Conservation (phyloP, 2,888 invertebrate species). For the Ormyrus rosae region DNA sequence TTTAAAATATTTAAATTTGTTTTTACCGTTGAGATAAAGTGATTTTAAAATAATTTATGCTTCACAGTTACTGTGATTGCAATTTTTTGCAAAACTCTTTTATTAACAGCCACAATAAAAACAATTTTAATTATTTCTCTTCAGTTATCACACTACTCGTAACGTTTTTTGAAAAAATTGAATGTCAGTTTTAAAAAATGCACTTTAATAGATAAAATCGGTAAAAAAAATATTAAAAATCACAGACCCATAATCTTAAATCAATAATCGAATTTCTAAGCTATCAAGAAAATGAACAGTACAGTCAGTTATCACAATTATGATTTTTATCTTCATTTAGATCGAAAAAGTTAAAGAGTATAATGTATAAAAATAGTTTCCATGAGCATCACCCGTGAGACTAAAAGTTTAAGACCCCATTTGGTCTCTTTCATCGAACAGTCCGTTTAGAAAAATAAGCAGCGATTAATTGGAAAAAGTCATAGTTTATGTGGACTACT, state of each 20-base stretch:
- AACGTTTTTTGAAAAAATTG: no score
- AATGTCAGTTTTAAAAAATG: no score
- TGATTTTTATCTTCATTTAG: constrained; percentile 50
- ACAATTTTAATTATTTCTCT: no score
- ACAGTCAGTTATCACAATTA: constrained; percentile 56
- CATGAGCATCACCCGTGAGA: constrained; percentile 62
- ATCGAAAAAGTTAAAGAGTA: constrained; percentile 65
- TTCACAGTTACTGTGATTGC: no score
- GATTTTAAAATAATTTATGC: no score
- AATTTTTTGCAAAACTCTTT: no score
- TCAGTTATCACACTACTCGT: no score
- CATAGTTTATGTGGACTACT: constrained; percentile 27
- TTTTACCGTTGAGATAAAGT: no score
- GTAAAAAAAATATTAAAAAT: constrained; percentile 44
- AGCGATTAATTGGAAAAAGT: constrained; percentile 30
- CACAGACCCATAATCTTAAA: constrained; percentile 46
- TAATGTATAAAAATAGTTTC: constrained; percentile 73
- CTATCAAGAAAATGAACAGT: constrained; percentile 47
- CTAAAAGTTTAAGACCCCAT: constrained; percentile 50
- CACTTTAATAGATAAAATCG: background rate
- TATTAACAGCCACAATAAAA: no score
- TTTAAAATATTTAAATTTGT: no score
- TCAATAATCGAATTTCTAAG: constrained; percentile 26
- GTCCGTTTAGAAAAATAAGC: constrained; percentile 49
- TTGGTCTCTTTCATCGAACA: constrained; percentile 57